A percentile compares a stretch with the other conserved stretches of the same genome.
Conservation (phyloP, 2,888 invertebrate genomes). For the Apamea monoglypha region DNA sequence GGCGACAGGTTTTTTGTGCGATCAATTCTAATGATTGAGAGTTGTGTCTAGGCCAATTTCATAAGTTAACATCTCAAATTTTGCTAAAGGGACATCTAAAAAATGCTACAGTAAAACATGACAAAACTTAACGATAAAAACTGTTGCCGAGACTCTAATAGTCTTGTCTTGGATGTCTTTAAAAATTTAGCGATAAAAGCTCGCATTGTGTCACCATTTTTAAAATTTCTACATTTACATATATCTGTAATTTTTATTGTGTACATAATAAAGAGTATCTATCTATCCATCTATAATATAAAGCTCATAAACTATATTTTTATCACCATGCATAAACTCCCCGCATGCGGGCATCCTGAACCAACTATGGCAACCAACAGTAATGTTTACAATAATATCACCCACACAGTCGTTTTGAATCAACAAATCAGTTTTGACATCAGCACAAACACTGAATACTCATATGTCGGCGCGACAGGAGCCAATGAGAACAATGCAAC, state of each 20-base stretch:
- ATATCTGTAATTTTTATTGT: no score
- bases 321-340: neutral
- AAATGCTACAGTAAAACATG: neutral
- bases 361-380: neutral
- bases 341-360: neutral
- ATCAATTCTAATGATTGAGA: neutral
- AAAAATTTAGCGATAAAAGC: no score
- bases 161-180: no score
- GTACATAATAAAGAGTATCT: no score
- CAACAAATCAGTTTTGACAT: conserved; percentile 14
- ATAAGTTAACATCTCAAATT: neutral
- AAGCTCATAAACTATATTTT: neutral
- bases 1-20: neutral
- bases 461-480: neutral
- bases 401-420: neutral
- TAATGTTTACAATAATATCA: neutral
- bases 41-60: neutral
- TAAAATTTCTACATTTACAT: no score
- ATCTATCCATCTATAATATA: no score
- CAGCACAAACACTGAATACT: conserved; percentile 13
- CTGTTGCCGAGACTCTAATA: no score
- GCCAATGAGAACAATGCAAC: conserved; percentile 38
- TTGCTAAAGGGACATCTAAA: neutral
- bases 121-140: neutral
- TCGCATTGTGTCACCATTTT: no score